phyloP scores from a whole-genome alignment of 2,113 vertebrate genomes.

The Cyanoramphus novaezelandiae region DNA sequence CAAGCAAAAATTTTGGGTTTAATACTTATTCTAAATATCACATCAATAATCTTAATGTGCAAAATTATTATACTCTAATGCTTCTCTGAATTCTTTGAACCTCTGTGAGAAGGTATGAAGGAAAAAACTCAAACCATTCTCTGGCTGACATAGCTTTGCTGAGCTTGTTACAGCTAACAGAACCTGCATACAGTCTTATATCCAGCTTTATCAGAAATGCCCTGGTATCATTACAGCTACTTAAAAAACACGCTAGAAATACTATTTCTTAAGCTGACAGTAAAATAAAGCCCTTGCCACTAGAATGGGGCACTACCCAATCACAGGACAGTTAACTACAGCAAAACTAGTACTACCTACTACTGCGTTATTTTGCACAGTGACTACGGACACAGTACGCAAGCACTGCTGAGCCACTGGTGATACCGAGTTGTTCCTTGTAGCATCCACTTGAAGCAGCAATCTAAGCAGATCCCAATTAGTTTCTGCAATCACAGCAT shows the following conservation, averaged over 20 bases:
- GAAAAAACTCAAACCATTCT: neutral
- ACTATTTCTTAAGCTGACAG: neutral
- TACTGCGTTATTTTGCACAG: neutral
- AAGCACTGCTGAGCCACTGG: neutral
- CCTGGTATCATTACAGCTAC: neutral
- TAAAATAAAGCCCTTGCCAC: neutral
- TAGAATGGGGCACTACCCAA: neutral
- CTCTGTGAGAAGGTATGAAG: neutral
- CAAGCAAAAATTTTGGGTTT: neutral
- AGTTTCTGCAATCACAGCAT: slow-evolving; percentile 1
- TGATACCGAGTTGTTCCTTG: fast-evolving
- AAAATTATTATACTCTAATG: neutral
- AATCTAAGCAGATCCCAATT: neutral
- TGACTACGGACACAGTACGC: neutral
- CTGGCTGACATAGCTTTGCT: neutral
- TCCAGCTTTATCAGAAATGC: neutral
- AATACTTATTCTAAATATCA: neutral
- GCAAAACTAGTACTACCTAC: neutral
- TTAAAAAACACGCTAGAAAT: neutral
- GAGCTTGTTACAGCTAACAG: neutral
- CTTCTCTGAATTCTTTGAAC: neutral
- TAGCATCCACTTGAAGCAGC: neutral
- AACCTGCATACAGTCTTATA: neutral
- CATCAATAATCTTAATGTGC: neutral
- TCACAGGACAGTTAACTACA: neutral